Percentiles rank a stretch among this genome's conserved stretches.
Conservation (phyloP, 30 jellyfish, hydroid and myxozoan genomes). For the Turritopsis dohrnii region DNA sequence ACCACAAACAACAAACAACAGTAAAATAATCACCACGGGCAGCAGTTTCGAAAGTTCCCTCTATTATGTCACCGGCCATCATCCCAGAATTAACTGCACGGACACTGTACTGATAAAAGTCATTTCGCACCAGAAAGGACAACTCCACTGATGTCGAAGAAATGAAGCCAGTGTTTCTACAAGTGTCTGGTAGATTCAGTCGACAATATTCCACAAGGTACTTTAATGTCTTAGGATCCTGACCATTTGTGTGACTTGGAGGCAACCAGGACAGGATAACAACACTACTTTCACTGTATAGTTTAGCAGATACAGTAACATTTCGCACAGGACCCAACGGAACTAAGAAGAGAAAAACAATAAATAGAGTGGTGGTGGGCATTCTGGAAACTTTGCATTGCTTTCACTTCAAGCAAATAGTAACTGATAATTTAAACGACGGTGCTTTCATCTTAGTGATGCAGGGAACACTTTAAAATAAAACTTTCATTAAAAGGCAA, state of each 20-base stretch:
- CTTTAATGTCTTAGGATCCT: conserved; percentile 11
- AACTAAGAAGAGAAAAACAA: neutral
- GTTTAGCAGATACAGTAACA: neutral
- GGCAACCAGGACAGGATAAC: conserved; percentile 19
- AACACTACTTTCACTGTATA: conserved; percentile 4
- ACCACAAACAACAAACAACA: neutral
- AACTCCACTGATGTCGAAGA: neutral
- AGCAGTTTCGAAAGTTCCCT: neutral
- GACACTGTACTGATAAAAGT: neutral
- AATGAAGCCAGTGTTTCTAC: neutral
- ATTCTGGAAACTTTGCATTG: neutral
- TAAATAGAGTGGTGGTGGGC: neutral
- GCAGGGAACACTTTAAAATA: too few relatives aligned
- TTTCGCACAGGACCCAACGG: conserved; percentile 8
- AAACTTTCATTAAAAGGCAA: too few relatives aligned
- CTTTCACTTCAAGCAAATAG: neutral
- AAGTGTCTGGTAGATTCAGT: conserved; percentile 11
- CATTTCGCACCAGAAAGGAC: neutral
- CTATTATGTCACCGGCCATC: neutral
- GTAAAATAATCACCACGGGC: neutral
- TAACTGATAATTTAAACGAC: too few relatives aligned
- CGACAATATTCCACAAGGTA: conserved; percentile 15
- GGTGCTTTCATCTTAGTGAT: too few relatives aligned
- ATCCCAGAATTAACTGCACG: neutral
- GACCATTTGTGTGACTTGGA: neutral